phyloP scores from a whole-genome alignment of 2,888 invertebrate genomes.

The Phaonia tiefii region DNA sequence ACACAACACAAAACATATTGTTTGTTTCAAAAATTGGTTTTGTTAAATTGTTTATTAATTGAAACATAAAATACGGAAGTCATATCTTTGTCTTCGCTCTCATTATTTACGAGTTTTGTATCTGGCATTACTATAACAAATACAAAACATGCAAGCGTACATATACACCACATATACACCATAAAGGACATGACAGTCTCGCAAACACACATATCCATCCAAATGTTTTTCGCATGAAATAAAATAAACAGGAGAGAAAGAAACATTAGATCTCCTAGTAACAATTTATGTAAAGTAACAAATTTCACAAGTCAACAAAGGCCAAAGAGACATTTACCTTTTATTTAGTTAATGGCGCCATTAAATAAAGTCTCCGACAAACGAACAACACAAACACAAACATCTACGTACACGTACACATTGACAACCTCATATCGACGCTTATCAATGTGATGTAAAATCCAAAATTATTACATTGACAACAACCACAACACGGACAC shows the following conservation, averaged over 20 bases:
- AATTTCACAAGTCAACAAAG: conserved; percentile 17
- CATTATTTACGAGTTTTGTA: conserved; percentile 17
- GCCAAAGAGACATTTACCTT: conserved; percentile 33
- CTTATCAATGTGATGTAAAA: conserved; percentile 61
- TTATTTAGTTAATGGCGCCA: conserved; percentile 62
- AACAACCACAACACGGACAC: conserved; percentile 14
- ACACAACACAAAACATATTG: neutral
- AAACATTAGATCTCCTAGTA: conserved; percentile 7
- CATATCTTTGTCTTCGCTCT: conserved; percentile 20
- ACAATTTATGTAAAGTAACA: conserved; percentile 27
- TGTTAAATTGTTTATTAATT: conserved; percentile 50
- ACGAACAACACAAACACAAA: neutral
- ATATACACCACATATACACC: too few relatives aligned
- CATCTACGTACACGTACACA: too few relatives aligned
- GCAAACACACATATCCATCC: neutral
- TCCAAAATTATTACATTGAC: conserved; percentile 33
- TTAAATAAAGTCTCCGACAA: conserved; percentile 45
- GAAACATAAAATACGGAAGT: conserved; percentile 35
- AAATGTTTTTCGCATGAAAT: neutral
- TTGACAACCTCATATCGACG: conserved; percentile 51
- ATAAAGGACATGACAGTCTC: neutral
- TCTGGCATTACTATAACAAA: conserved; percentile 15
- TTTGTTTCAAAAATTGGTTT: conserved; percentile 1
- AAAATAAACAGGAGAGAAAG: neutral
- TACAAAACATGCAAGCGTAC: too few relatives aligned